These are phyloP conservation scores for Osedax frankpressi DNA, from an alignment of 2,888 invertebrate species.

Conservation along the genomic window DNA sequence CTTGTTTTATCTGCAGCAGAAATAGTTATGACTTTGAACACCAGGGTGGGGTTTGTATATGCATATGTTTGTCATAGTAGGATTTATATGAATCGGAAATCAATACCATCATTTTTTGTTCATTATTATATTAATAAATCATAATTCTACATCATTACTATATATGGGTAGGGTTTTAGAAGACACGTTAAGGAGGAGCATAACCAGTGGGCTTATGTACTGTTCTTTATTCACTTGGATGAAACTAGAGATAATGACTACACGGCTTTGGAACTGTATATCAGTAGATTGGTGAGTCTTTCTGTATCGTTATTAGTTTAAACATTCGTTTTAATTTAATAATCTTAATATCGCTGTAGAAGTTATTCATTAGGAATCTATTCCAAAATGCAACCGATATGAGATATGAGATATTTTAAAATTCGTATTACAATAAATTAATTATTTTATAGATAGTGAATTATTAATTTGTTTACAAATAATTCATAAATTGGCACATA, in stretches of 20 bases:
- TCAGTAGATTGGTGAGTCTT: constrained; percentile 34
- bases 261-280: constrained; percentile 40
- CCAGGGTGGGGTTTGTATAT: constrained; percentile 36
- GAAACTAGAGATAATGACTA: constrained; percentile 44
- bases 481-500: too few relatives aligned
- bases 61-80: neutral
- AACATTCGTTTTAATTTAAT: neutral
- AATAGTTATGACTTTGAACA: constrained; percentile 45
- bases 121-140: too few relatives aligned
- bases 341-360: too few relatives aligned
- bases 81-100: too few relatives aligned
- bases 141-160: too few relatives aligned
- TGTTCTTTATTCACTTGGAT: constrained; percentile 45
- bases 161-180: constrained; percentile 44
- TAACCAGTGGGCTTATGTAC: constrained; percentile 45
- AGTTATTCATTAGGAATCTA: too few relatives aligned
- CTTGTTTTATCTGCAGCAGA: constrained; percentile 44
- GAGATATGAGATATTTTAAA: neutral
- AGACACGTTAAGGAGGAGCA: constrained; percentile 43
- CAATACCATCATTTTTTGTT: too few relatives aligned
- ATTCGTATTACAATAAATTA: too few relatives aligned
- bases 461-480: too few relatives aligned
- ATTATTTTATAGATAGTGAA: too few relatives aligned
- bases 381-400: too few relatives aligned
- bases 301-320: neutral